Conservation (phyloP, 2,888 invertebrate genomes). For the Pristionchus fissidentatus region DNA sequence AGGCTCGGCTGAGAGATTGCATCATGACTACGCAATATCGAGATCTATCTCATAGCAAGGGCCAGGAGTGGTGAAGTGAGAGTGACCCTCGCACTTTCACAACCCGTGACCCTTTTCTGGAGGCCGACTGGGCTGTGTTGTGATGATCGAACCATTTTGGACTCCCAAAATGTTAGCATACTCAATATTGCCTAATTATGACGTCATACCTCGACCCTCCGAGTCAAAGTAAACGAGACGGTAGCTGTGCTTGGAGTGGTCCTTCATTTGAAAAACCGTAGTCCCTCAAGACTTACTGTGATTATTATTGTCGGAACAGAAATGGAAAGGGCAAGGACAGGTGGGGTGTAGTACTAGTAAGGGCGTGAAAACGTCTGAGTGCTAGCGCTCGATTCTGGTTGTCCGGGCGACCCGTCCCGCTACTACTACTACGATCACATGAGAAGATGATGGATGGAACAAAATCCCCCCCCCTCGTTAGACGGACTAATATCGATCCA, state of each 20-base stretch:
- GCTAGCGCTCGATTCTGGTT: background rate
- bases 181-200: background rate
- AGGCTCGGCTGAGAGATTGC: constrained; percentile 32
- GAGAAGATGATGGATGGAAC: too few relatives aligned
- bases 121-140: too few relatives aligned
- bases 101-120: too few relatives aligned
- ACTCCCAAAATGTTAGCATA: too few relatives aligned
- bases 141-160: too few relatives aligned
- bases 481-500: too few relatives aligned
- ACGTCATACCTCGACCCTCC: constrained; percentile 23
- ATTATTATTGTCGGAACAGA: background rate
- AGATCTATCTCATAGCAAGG: too few relatives aligned
- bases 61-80: too few relatives aligned
- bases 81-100: too few relatives aligned
- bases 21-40: too few relatives aligned
- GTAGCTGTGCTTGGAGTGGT: background rate
- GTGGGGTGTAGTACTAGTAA: constrained; percentile 32
- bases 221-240: constrained; percentile 46
- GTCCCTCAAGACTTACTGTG: background rate
- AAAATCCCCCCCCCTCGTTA: too few relatives aligned
- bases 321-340: background rate
- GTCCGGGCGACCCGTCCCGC: background rate
- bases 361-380: background rate
- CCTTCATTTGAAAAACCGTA: constrained; percentile 1
- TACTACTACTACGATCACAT: too few relatives aligned